Evolutionary conservation across 2,797 vertebrate species (phyloP).

Genomic region (Brotula barbata): DNA sequence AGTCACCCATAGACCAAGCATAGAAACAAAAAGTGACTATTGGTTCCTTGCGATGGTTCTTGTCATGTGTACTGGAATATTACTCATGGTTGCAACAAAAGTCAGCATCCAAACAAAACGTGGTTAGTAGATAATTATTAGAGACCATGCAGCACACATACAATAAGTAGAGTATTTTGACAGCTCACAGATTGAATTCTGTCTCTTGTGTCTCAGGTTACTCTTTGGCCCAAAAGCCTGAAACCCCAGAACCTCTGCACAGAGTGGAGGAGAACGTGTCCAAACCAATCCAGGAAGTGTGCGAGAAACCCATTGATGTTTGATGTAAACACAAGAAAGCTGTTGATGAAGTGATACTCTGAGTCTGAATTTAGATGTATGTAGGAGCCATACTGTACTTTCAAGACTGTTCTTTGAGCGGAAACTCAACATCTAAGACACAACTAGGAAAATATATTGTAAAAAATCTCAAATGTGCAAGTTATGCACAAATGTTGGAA

Average conservation of each 20-base stretch:
- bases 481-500: background rate
- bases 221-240: conserved; percentile 21
- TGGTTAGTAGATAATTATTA: conserved; percentile 54
- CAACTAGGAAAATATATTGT: conserved; percentile 2
- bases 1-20: background rate
- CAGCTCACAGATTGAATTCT: background rate
- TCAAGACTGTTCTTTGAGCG: conserved; percentile 13
- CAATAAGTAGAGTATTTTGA: background rate
- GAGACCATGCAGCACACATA: background rate
- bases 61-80: conserved; percentile 54
- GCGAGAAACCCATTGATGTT: conserved; percentile 48
- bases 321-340: conserved; percentile 41
- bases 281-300: conserved; percentile 75
- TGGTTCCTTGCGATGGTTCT: conserved; percentile 54
- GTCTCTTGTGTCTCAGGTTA: conserved; percentile 43
- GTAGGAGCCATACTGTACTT: too few species aligned
- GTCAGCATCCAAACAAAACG: conserved; percentile 54
- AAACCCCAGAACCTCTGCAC: background rate
- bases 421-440: conserved; percentile 18
- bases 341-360: background rate
- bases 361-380: too few species aligned
- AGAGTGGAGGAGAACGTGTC: conserved; percentile 56
- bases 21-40: conserved; percentile 40
- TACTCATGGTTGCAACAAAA: conserved; percentile 53
- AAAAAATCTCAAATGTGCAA: conserved; percentile 3